A percentile compares a stretch with the other conserved stretches of the same genome.
Evolutionary conservation across 92 coral and sea anemone species (phyloP).

Genomic region (Palythoa heliodiscus): DNA sequence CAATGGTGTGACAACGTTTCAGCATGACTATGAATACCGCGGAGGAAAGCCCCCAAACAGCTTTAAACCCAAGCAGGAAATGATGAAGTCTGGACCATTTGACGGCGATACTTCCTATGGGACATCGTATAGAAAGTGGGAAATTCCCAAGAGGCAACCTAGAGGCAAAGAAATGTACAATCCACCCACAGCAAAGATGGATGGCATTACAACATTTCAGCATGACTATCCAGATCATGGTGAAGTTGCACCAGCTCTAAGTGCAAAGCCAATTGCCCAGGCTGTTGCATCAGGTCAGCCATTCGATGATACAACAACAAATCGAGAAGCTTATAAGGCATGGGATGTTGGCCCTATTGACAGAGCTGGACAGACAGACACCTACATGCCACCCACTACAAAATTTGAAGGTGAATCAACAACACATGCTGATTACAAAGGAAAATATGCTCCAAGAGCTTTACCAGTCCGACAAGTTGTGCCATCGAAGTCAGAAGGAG

Average conservation of each 20-base stretch:
- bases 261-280: conserved; percentile 87
- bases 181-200: conserved; percentile 87
- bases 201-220: conserved; percentile 87
- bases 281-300: conserved; percentile 90
- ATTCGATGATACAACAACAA: conserved; percentile 94
- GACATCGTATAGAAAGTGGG: conserved; percentile 81
- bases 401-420: conserved; percentile 94
- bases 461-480: conserved; percentile 78
- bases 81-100: conserved; percentile 87
- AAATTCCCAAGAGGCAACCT: conserved; percentile 72
- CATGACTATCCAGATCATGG: conserved; percentile 92
- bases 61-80: conserved; percentile 86
- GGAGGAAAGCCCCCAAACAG: conserved; percentile 91
- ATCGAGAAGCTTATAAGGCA: conserved; percentile 86
- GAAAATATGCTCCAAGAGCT: conserved; percentile 82
- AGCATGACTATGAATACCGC: conserved; percentile 85
- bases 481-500: conserved; percentile 63
- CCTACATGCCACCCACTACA: conserved; percentile 88
- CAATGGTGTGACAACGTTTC: conserved; percentile 86
- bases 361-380: conserved; percentile 71
- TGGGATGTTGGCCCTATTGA: conserved; percentile 81
- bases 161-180: conserved; percentile 84
- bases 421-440: conserved; percentile 93
- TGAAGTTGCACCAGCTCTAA: conserved; percentile 81
- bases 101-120: conserved; percentile 90